These are phyloP conservation scores for Tetrao urogallus DNA, from an alignment of 2,113 vertebrate genomes.

Conservation along the genomic window DNA sequence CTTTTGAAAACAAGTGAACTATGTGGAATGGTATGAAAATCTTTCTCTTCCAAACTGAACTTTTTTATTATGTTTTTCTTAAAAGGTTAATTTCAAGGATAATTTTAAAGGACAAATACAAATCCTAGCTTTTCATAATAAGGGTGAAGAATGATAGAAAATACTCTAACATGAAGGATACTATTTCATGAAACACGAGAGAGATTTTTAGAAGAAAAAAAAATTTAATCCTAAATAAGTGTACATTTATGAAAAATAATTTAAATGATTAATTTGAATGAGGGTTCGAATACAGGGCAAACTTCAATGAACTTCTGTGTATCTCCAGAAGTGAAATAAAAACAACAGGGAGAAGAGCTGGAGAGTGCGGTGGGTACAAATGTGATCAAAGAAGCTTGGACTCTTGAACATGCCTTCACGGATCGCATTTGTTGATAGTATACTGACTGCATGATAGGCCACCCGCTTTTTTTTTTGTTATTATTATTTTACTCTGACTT, in stretches of 20 bases:
- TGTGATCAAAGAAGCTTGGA: background rate
- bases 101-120: background rate
- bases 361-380: background rate
- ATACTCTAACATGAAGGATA: background rate
- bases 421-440: slow-evolving; percentile 1
- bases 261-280: background rate
- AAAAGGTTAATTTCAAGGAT: background rate
- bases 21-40: slow-evolving; percentile 50
- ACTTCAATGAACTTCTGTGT: background rate
- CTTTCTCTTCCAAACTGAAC: slow-evolving; percentile 29
- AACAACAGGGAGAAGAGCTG: background rate
- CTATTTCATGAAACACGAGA: background rate
- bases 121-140: background rate
- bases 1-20: slow-evolving; percentile 67
- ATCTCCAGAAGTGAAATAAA: background rate
- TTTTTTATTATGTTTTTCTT: background rate
- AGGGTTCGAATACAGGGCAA: slow-evolving; percentile 5
- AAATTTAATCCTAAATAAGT: background rate
- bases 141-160: background rate
- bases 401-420: background rate
- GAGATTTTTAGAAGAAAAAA: background rate
- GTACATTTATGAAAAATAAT: background rate
- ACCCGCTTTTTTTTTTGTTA: fast-evolving
- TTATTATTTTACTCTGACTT: slow-evolving; percentile 23
- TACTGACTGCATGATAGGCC: background rate